Conservation (phyloP, 2,888 invertebrate species). For the Phyllotreta cruciferae region DNA sequence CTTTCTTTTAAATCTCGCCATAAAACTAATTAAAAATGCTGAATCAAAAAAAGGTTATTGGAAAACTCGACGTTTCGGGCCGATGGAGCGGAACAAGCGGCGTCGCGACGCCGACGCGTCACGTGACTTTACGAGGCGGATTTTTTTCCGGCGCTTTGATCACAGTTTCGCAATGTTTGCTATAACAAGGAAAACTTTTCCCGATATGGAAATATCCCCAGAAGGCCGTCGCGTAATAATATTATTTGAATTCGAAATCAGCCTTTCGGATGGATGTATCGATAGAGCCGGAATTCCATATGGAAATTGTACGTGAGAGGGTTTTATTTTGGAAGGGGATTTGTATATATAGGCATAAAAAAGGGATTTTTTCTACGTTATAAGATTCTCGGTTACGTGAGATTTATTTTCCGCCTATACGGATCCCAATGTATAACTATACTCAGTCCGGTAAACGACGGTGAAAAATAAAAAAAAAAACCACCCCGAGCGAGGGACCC, state of each 20-base stretch:
- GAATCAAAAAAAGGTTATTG: neutral
- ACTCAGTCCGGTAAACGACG: too few relatives aligned
- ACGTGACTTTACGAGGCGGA: neutral
- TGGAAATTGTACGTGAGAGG: constrained; percentile 8
- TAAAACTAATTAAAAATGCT: too few relatives aligned
- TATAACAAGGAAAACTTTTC: constrained; percentile 46
- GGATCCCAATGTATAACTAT: too few relatives aligned
- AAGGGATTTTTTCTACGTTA: too few relatives aligned
- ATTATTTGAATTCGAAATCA: constrained; percentile 49
- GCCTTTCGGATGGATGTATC: constrained; percentile 31
- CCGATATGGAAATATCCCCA: constrained; percentile 42
- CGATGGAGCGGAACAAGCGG: too few relatives aligned
- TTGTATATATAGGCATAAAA: neutral
- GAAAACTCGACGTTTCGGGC: too few relatives aligned
- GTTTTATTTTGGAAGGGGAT: constrained; percentile 16
- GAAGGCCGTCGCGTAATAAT: constrained; percentile 44
- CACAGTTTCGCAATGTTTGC: constrained; percentile 39
- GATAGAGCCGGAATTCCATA: constrained; percentile 19
- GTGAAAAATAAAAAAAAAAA: too few relatives aligned
- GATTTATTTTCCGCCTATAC: too few relatives aligned
- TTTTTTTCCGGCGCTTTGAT: constrained; percentile 35
- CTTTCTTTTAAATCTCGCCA: too few relatives aligned
- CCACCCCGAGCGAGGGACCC: too few relatives aligned
- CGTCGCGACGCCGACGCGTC: too few relatives aligned
- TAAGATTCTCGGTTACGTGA: too few relatives aligned